Conservation (phyloP, 2,888 invertebrate species). For the Eilema sororculum region DNA sequence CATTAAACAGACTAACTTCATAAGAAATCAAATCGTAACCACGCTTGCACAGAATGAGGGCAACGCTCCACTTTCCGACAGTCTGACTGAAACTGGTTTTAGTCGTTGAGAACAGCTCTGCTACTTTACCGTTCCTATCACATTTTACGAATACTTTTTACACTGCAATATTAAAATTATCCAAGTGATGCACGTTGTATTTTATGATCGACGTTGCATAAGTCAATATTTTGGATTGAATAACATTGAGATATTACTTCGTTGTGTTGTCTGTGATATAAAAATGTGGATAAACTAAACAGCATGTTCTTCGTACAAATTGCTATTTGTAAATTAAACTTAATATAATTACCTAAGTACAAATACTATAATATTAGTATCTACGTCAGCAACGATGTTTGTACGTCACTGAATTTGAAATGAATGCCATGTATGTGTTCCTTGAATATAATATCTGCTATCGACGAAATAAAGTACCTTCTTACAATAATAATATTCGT, state of each 20-base stretch:
- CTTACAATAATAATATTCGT: no score
- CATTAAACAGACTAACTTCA: constrained; percentile 57
- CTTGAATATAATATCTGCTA: not conserved
- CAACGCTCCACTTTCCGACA: constrained; percentile 79
- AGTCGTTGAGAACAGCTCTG: constrained; percentile 59
- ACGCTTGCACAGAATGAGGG: constrained; percentile 73
- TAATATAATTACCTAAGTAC: not conserved
- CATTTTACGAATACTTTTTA: constrained; percentile 50
- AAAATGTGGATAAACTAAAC: constrained; percentile 10
- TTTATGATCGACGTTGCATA: constrained; percentile 12
- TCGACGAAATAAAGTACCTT: not conserved
- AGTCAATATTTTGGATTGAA: not conserved
- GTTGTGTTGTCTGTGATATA: not conserved
- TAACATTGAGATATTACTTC: not conserved
- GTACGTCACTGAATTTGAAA: not conserved
- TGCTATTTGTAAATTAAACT: not conserved
- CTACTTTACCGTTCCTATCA: constrained; percentile 59
- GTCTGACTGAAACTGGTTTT: constrained; percentile 75
- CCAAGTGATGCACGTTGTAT: constrained; percentile 5
- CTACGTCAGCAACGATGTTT: not conserved
- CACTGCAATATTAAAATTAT: constrained; percentile 42
- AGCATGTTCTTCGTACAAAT: not conserved
- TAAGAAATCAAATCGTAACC: constrained; percentile 75
- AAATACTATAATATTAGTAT: not conserved
- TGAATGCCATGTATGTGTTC: not conserved